Base-by-base conservation (phyloP, 2,113 vertebrate species). In the Girardinichthys multiradiatus region DNA sequence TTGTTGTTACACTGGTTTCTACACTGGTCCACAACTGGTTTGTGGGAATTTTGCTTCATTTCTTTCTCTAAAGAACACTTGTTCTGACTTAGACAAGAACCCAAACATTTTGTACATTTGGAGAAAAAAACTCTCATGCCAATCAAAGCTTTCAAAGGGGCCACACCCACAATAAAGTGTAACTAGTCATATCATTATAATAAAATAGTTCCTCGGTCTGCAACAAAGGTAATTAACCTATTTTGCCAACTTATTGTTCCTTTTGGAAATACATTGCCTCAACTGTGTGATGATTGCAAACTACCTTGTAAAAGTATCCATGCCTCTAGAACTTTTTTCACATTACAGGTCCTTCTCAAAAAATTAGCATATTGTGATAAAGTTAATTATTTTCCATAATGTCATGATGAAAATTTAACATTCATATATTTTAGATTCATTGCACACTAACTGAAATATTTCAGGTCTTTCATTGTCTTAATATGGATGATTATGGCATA, bases 1-100 rank as follows among this genome's bases (percentile, higher is more conserved):
- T 1, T 68, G 26, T 59, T 64, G 65, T 63, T 33, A 58, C 2
- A 42, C 37, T 61, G 59, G 66, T 27, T 79, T 51, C 64, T 29
- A 26, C n/a, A 48, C 7, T 3, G 1, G n/a, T 65, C 54, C 21
- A 31, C 35, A 64, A 57, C 35, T 54, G 66, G 28, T 28, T 39
- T 9, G 9, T 57, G 9, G 51, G 27, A 68, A 76, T 66, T 68
- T 11, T 31, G 28, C 51, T 27, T 51, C 14, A 61, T 27, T 29
- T 45, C 57, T 57, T 45, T 59, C 63, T 13, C 27, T 39, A 57
- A 68, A 48, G 6, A 5, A 29, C 1, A 11, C 35, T 63, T 14
- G 24, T 35, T 35, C 35, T 39, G 14, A 54, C 7, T 39, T 24
- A 30, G 10, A 30, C n/a, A 28, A 12, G 27, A 37, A 31, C 6